A percentile compares a stretch with the other conserved stretches of the same genome.
Conservation (phyloP, 2,797 vertebrate genomes). For the Danio kyathit region DNA sequence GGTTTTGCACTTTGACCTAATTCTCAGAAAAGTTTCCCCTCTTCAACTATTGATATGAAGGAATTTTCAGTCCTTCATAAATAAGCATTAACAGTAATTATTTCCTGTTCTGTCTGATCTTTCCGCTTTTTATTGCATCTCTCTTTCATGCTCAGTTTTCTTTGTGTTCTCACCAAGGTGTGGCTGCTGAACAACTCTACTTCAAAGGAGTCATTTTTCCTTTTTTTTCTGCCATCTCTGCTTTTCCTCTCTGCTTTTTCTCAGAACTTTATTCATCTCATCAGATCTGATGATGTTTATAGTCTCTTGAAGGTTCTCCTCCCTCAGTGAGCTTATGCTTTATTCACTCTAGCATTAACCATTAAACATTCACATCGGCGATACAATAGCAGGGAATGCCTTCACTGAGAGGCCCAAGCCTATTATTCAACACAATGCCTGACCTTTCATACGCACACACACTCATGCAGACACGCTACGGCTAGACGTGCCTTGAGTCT, state of each 20-base stretch:
- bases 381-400: slow-evolving; percentile 69
- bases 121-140: slow-evolving; percentile 57
- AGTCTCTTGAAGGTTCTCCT: slow-evolving; percentile 20
- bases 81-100: slow-evolving; percentile 31
- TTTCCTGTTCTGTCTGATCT: slow-evolving; percentile 52
- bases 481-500: slow-evolving; percentile 32
- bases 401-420: slow-evolving; percentile 70
- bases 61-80: slow-evolving; percentile 4
- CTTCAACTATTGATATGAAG: background rate
- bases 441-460: slow-evolving; percentile 20
- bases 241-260: slow-evolving; percentile 3
- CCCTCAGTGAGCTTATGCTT: slow-evolving; percentile 13
- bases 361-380: slow-evolving; percentile 67
- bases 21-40: background rate
- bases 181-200: slow-evolving; percentile 33
- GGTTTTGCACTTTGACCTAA: background rate
- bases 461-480: slow-evolving; percentile 27
- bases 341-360: slow-evolving; percentile 52
- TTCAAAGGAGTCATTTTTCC: slow-evolving; percentile 51
- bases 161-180: slow-evolving; percentile 35
- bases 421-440: slow-evolving; percentile 70
- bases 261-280: slow-evolving; percentile 15
- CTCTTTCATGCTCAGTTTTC: slow-evolving; percentile 61
- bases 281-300: slow-evolving; percentile 12
- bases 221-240: slow-evolving; percentile 25